These are phyloP conservation scores for Cantharis nigra DNA, from an alignment of 2,888 invertebrate genomes.

Conservation along the genomic window DNA sequence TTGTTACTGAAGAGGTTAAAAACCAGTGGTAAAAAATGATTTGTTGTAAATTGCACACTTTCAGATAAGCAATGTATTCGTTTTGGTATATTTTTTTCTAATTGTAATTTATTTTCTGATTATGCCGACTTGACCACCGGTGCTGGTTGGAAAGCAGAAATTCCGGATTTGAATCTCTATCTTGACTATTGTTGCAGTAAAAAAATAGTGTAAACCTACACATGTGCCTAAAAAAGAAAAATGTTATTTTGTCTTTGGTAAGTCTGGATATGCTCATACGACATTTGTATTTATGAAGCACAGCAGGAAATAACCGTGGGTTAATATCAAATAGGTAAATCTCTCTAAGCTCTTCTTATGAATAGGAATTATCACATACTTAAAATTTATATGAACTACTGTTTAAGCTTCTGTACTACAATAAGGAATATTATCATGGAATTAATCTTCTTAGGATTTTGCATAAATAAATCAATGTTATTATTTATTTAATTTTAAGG, in stretches of 20 bases:
- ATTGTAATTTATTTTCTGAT: not conserved
- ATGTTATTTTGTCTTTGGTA: not conserved
- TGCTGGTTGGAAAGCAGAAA: not conserved
- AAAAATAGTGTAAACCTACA: not conserved
- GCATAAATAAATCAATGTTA: not conserved
- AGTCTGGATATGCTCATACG: not conserved
- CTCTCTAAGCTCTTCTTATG: not conserved
- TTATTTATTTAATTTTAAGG: not conserved
- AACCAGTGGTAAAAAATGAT: not conserved
- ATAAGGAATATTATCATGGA: not conserved
- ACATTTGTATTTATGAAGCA: not conserved
- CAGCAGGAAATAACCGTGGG: not conserved
- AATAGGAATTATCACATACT: not conserved
- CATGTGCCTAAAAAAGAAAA: not conserved
- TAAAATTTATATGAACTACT: not conserved
- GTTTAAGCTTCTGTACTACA: not conserved
- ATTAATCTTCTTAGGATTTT: not conserved
- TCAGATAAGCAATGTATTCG: not conserved
- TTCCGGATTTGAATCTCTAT: not conserved
- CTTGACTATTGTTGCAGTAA: not conserved
- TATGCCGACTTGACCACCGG: too few species aligned
- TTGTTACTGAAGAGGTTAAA: not conserved
- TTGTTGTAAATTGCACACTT: not conserved
- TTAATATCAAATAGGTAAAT: not conserved
- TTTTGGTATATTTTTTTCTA: not conserved